A percentile compares a stretch with the other conserved stretches of the same genome.
Evolutionary conservation across 2,888 invertebrate species (phyloP).

Genomic region (Cosmia pyralina): DNA sequence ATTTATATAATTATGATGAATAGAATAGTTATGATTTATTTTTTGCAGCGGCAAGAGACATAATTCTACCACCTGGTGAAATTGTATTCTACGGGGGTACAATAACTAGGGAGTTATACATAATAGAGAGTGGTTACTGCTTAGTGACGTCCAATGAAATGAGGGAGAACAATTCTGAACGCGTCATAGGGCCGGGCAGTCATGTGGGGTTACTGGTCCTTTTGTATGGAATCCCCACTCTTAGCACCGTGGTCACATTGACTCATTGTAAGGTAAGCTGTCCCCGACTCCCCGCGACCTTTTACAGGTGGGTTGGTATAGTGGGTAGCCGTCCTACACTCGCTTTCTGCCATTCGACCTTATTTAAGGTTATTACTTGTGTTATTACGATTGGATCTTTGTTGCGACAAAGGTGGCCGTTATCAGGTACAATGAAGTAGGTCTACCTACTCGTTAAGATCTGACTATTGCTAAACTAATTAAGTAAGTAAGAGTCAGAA

Average conservation of each 20-base stretch:
- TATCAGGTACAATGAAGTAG: constrained; percentile 8
- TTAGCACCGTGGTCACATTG: constrained; percentile 85
- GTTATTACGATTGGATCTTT: constrained; percentile 30
- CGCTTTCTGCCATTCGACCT: constrained; percentile 44
- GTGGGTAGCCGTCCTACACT: constrained; percentile 52
- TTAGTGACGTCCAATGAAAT: constrained; percentile 80
- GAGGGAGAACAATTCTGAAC: constrained; percentile 77
- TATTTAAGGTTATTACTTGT: constrained; percentile 39
- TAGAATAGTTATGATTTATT: constrained; percentile 17
- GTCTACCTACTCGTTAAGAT: neutral
- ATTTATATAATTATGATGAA: neutral
- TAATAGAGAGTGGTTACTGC: constrained; percentile 89
- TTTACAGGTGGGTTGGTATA: constrained; percentile 41
- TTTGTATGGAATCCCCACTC: constrained; percentile 86
- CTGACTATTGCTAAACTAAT: neutral
- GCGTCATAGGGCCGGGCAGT: constrained; percentile 85
- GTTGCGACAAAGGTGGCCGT: constrained; percentile 35
- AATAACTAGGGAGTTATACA: constrained; percentile 87
- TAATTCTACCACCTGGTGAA: constrained; percentile 88
- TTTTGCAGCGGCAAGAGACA: constrained; percentile 81
- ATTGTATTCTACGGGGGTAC: constrained; percentile 89
- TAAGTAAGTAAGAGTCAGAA: no score
- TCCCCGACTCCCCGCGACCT: constrained; percentile 10
- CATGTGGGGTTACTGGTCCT: constrained; percentile 86
- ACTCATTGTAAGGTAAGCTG: constrained; percentile 87